Percentiles rank a stretch among this genome's conserved stretches.
Evolutionary conservation across 2,797 vertebrate species (phyloP).

Genomic region (Phataginus tetradactyla): DNA sequence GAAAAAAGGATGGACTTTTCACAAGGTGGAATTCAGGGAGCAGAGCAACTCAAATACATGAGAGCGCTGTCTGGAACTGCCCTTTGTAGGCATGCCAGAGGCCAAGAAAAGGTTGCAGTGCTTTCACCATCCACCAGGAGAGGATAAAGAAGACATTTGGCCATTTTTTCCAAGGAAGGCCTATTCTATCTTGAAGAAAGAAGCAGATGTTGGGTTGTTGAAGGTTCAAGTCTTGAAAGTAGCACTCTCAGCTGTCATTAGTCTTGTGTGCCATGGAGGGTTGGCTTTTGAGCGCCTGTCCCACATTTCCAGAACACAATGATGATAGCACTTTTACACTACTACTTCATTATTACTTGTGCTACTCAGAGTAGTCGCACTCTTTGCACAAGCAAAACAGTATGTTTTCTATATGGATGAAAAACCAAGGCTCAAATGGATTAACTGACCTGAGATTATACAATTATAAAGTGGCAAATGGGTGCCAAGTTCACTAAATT

Average conservation of each 20-base stretch:
- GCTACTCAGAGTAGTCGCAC: not conserved
- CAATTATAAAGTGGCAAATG: not conserved
- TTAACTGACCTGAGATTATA: not conserved
- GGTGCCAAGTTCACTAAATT: not conserved
- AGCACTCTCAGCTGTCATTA: not conserved
- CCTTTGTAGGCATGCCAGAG: not conserved
- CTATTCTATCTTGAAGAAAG: not conserved
- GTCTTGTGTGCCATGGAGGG: not conserved
- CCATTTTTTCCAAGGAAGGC: not conserved
- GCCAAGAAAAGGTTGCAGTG: not conserved
- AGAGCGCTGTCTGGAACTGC: not conserved
- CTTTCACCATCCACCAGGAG: conserved; percentile 26
- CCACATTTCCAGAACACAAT: not conserved
- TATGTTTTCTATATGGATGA: not conserved
- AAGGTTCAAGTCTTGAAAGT: not conserved
- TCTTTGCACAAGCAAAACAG: not conserved
- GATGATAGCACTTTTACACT: not conserved
- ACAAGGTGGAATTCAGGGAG: not conserved
- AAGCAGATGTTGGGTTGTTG: not conserved
- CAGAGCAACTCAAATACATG: not conserved
- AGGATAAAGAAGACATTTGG: not conserved
- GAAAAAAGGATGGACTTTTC: not conserved
- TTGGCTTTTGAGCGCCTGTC: not conserved
- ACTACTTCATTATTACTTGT: conserved; percentile 31
- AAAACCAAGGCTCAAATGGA: not conserved